phyloP scores from a whole-genome alignment of 2,113 vertebrate species.

The Pedetes capensis region DNA sequence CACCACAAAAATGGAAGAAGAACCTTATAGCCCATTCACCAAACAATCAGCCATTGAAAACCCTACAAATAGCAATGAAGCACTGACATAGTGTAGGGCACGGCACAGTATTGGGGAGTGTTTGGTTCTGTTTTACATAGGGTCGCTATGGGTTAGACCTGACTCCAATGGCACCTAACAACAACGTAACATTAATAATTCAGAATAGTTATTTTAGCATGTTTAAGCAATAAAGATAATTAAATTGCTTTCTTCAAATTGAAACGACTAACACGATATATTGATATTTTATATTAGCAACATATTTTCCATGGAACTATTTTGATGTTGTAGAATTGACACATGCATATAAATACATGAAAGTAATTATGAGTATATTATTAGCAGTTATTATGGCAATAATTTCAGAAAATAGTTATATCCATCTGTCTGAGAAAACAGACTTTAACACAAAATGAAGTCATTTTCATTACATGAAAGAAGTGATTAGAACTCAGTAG shows the following conservation, averaged over 20 bases:
- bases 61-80: no score
- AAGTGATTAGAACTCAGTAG: constrained; percentile 52
- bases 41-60: no score
- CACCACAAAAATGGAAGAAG: no score
- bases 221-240: constrained; percentile 40
- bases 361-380: constrained; percentile 66
- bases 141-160: no score
- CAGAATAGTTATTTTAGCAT: constrained; percentile 9
- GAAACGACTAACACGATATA: constrained; percentile 42
- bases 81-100: no score
- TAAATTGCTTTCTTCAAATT: constrained; percentile 26
- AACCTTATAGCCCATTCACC: no score
- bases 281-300: constrained; percentile 55
- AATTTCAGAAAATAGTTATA: constrained; percentile 68
- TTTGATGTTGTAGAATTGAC: constrained; percentile 58
- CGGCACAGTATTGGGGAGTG: no score
- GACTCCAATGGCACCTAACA: no score
- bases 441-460: constrained; percentile 66
- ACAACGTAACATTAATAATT: constrained; percentile 49
- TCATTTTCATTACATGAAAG: constrained; percentile 64
- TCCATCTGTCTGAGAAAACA: constrained; percentile 62
- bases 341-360: constrained; percentile 38
- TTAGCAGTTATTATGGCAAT: constrained; percentile 60
- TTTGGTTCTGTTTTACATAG: no score
- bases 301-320: constrained; percentile 55